phyloP scores from a whole-genome alignment of 1,140 invertebrate species.

The Bombus pyrosoma region DNA sequence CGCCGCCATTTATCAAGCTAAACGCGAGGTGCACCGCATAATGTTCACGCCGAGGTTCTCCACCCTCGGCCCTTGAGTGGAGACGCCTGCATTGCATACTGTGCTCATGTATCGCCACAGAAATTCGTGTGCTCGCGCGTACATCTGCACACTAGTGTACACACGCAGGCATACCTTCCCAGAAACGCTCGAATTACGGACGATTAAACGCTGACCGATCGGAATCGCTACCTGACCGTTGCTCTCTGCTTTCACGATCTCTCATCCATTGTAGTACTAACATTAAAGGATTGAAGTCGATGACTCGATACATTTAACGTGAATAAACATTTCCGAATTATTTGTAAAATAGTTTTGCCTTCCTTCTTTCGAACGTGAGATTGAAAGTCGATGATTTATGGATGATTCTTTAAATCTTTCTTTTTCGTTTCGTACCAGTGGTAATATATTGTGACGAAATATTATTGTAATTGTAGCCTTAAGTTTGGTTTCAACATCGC shows the following conservation, averaged over 20 bases:
- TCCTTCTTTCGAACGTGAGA: not conserved
- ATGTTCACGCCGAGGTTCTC: constrained; percentile 56
- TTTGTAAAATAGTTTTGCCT: not conserved
- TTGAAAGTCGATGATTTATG: not conserved
- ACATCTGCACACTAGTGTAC: too few species aligned
- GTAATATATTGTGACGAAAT: not conserved
- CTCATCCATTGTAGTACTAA: not conserved
- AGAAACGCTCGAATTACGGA: constrained; percentile 1
- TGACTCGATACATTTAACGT: not conserved
- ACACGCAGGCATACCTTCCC: not conserved
- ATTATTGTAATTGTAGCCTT: not conserved
- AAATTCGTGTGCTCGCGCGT: constrained; percentile 2
- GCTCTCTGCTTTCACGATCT: not conserved
- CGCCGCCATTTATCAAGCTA: constrained; percentile 65
- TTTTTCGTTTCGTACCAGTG: not conserved
- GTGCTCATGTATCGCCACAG: constrained; percentile 18
- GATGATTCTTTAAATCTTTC: too few species aligned
- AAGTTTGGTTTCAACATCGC: not conserved
- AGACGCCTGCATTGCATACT: constrained; percentile 41
- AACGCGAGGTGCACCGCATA: constrained; percentile 61
- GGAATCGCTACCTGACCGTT: constrained; percentile 14
- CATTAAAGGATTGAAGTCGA: not conserved
- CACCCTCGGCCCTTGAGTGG: constrained; percentile 23
- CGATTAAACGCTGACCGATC: constrained; percentile 33
- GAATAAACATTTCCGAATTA: not conserved